Evolutionary conservation across 2,888 invertebrate genomes (phyloP).

Genomic region (Amblyjoppa fuscipennis): DNA sequence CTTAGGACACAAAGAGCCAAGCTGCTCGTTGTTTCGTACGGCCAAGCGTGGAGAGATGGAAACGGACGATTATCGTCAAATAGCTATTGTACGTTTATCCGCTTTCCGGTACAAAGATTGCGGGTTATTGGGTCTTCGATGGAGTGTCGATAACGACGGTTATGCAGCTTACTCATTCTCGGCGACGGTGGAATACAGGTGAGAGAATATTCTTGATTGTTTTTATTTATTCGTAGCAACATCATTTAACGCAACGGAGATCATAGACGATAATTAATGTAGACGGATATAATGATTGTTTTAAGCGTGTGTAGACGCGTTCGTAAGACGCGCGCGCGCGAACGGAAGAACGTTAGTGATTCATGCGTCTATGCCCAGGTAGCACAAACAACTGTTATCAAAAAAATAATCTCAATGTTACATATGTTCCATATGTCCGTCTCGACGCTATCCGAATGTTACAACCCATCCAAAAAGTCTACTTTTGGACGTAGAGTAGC

Average conservation of each 20-base stretch:
- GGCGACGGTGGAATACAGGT: not conserved
- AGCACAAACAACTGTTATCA: no score
- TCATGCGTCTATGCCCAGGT: not conserved
- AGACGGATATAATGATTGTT: not conserved
- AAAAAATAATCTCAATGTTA: no score
- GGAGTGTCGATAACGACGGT: not conserved
- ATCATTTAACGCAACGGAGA: slow-evolving; percentile 48
- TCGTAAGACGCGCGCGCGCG: not conserved
- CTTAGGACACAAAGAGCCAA: not conserved
- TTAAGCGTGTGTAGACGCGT: not conserved
- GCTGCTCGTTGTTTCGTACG: not conserved
- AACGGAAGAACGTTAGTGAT: not conserved
- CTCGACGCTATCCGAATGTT: no score
- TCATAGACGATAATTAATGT: slow-evolving; percentile 25
- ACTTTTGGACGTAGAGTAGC: no score
- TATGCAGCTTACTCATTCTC: no score
- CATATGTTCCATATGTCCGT: no score
- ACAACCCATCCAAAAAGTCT: no score
- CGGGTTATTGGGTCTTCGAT: not conserved
- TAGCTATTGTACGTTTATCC: not conserved
- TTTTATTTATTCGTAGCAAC: slow-evolving; percentile 50
- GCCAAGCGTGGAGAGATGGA: not conserved
- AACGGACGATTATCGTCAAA: not conserved
- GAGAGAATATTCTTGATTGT: slow-evolving; percentile 14
- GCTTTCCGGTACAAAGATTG: not conserved